These are phyloP conservation scores for Periophthalmodon schlosseri DNA, from an alignment of 2,113 vertebrate species.

Conservation along the genomic window DNA sequence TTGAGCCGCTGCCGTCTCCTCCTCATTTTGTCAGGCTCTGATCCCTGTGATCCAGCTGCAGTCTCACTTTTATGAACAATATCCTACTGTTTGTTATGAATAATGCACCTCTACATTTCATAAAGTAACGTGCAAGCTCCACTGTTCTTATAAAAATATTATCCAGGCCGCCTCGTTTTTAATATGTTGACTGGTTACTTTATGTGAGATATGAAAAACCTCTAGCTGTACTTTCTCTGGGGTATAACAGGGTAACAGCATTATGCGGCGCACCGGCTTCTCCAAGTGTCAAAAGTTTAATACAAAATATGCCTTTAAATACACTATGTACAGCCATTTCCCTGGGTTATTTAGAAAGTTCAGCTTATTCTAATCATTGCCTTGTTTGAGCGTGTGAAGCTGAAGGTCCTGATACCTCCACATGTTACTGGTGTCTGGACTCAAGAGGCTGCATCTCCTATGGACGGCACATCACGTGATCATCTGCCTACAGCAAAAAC, in stretches of 20 bases:
- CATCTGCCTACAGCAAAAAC: slow-evolving; percentile 20
- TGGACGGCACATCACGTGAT: slow-evolving; percentile 26
- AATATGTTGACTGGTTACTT: slow-evolving; percentile 51
- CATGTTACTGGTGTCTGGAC: slow-evolving; percentile 45
- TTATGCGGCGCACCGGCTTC: neutral
- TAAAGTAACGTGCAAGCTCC: slow-evolving; percentile 25
- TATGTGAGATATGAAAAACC: slow-evolving; percentile 42
- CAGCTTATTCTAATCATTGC: neutral
- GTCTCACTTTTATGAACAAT: neutral
- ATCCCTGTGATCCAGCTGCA: slow-evolving; percentile 10
- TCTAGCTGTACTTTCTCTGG: neutral
- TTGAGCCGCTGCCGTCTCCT: neutral
- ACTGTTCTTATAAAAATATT: slow-evolving; percentile 44
- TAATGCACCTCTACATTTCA: slow-evolving; percentile 21
- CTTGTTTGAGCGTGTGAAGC: slow-evolving; percentile 22
- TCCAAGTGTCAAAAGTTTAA: neutral
- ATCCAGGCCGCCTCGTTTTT: slow-evolving; percentile 35
- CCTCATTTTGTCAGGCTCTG: slow-evolving; percentile 11
- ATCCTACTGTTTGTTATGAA: slow-evolving; percentile 22
- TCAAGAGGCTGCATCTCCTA: slow-evolving; percentile 46
- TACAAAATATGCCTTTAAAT: slow-evolving; percentile 5
- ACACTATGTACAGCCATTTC: neutral
- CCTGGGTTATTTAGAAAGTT: slow-evolving; percentile 21
- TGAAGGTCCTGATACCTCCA: slow-evolving; percentile 34
- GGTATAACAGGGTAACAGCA: slow-evolving; percentile 1